Percentiles rank a stretch among this genome's conserved stretches.
Evolutionary conservation across 2,797 vertebrate genomes (phyloP).

Genomic region (Erpetoichthys calabaricus): DNA sequence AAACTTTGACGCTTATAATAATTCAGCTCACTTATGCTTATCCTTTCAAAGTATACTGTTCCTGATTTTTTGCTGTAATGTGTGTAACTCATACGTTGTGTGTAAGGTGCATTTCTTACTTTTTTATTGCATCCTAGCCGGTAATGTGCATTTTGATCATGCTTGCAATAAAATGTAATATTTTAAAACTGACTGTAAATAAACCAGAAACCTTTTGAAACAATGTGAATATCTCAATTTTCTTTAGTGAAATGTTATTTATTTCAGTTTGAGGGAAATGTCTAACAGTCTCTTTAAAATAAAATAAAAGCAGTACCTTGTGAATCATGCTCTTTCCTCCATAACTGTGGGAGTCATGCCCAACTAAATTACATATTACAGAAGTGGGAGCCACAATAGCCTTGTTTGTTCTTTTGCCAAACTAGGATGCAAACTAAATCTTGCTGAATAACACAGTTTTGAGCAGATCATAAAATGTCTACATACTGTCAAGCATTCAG

Average conservation of each 20-base stretch:
- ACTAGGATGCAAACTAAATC: slow-evolving; percentile 34
- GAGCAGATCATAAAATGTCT: slow-evolving; percentile 26
- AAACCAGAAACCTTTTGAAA: too few relatives aligned
- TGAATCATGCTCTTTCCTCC: not conserved
- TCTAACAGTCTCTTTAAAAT: not conserved
- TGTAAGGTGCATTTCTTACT: too few relatives aligned
- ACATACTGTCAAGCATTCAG: slow-evolving; percentile 25
- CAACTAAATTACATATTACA: slow-evolving; percentile 24
- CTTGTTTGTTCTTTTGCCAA: slow-evolving; percentile 31
- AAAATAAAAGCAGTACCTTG: not conserved
- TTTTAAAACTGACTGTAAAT: too few relatives aligned
- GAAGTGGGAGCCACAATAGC: slow-evolving; percentile 44
- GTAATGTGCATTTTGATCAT: too few relatives aligned
- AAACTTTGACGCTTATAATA: too few relatives aligned
- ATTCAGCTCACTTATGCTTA: too few relatives aligned
- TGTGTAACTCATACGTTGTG: too few relatives aligned
- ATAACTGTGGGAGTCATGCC: not conserved
- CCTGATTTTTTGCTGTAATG: too few relatives aligned
- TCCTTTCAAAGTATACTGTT: too few relatives aligned
- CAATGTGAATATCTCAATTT: not conserved
- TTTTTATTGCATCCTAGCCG: too few relatives aligned
- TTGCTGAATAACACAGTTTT: slow-evolving; percentile 29
- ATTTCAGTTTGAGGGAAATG: not conserved
- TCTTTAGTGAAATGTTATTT: not conserved
- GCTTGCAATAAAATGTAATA: too few relatives aligned